A percentile compares a stretch with the other conserved stretches of the same genome.
Conservation (phyloP, 2,888 invertebrate species). For the Bombylius major region DNA sequence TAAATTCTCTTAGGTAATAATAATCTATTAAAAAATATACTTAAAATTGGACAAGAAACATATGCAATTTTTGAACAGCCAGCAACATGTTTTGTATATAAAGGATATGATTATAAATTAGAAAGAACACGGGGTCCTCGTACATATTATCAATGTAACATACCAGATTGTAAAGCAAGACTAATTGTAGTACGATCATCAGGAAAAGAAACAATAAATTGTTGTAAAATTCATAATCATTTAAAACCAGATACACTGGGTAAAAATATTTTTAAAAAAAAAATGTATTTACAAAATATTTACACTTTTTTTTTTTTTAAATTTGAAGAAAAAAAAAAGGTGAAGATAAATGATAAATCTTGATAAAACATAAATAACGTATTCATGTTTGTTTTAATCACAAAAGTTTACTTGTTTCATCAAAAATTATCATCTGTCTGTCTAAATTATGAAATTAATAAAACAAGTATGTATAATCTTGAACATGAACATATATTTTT, state of each 20-base stretch:
- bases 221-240: slow-evolving; percentile 10
- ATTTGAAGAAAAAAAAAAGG: no score
- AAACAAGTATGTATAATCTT: not conserved
- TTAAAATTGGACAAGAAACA: slow-evolving; percentile 7
- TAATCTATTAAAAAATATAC: not conserved
- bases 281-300: no score
- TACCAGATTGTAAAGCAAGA: slow-evolving; percentile 7
- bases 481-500: not conserved
- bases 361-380: no score
- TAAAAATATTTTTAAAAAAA: not conserved
- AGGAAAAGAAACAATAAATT: not conserved
- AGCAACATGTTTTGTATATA: slow-evolving; percentile 1
- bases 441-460: not conserved
- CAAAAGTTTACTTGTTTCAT: no score
- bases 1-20: no score
- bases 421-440: no score
- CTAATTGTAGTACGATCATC: slow-evolving; percentile 1
- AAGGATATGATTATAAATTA: slow-evolving; percentile 6
- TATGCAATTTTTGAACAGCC: slow-evolving; percentile 1
- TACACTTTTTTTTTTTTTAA: no score
- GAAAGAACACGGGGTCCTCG: slow-evolving; percentile 10
- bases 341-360: no score
- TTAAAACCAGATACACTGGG: not conserved
- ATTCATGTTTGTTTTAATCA: no score
- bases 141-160: slow-evolving; percentile 8